phyloP scores from a whole-genome alignment of 2,113 vertebrate species.

The Elephas maximus region DNA sequence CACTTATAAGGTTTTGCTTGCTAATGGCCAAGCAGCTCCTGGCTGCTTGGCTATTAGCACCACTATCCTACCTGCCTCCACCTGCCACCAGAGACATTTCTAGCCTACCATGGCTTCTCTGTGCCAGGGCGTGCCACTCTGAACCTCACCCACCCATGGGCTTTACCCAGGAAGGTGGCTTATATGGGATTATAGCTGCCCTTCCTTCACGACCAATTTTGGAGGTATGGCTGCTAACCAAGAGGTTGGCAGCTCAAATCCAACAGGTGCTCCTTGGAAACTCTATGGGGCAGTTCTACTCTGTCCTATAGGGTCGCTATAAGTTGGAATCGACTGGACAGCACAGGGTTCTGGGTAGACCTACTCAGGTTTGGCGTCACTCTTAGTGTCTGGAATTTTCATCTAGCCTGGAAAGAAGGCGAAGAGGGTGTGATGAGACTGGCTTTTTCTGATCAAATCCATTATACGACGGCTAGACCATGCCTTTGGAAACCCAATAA shows the following conservation, averaged over 20 bases:
- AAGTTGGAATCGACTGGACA: too few species aligned
- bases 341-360: too few species aligned
- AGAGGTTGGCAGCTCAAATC: too few species aligned
- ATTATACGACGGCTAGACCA: neutral
- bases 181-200: neutral
- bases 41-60: too few species aligned
- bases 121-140: too few species aligned
- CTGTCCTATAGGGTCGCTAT: too few species aligned
- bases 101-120: neutral
- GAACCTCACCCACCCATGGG: neutral
- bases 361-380: neutral
- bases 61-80: neutral
- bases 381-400: neutral
- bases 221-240: too few species aligned
- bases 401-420: neutral
- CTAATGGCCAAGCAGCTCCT: too few species aligned
- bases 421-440: too few species aligned
- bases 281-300: too few species aligned
- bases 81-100: neutral
- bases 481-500: neutral
- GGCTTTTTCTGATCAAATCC: neutral
- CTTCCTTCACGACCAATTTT: neutral
- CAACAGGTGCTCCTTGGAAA: too few species aligned
- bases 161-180: neutral
- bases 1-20: too few species aligned